Evolutionary conservation across 2,888 invertebrate genomes (phyloP).

Genomic region (Liopterus haemorrhoidalis): DNA sequence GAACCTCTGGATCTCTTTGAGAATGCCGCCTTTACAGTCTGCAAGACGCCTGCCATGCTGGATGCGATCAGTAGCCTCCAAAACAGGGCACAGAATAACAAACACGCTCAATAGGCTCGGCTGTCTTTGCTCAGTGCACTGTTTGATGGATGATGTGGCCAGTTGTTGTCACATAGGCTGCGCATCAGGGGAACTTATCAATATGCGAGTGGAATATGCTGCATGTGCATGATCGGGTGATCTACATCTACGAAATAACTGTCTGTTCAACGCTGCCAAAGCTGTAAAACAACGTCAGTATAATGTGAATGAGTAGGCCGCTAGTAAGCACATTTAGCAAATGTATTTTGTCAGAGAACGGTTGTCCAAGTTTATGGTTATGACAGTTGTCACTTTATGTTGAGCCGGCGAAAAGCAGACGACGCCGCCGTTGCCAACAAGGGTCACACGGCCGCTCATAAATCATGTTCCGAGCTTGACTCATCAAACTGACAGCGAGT

Average conservation of each 20-base stretch:
- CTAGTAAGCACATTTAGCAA: conserved; percentile 26
- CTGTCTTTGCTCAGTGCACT: conserved; percentile 26
- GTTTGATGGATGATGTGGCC: conserved; percentile 31
- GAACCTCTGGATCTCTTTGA: conserved; percentile 45
- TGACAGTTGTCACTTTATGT: conserved; percentile 27
- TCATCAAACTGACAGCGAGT: conserved; percentile 17
- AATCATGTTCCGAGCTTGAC: conserved; percentile 19
- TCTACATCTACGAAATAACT: no score
- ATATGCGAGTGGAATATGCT: no score
- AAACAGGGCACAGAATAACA: conserved; percentile 41
- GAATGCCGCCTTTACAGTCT: conserved; percentile 39
- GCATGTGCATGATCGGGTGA: no score
- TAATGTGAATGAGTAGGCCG: conserved; percentile 13
- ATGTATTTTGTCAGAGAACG: conserved; percentile 27
- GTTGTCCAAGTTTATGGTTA: conserved; percentile 24
- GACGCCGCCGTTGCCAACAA: conserved; percentile 1
- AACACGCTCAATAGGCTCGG: conserved; percentile 31
- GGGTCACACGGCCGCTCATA: conserved; percentile 18
- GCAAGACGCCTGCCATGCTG: conserved; percentile 32
- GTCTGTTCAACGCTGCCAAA: no score
- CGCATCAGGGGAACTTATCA: conserved; percentile 2
- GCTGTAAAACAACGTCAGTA: no score
- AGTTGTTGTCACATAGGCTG: conserved; percentile 9
- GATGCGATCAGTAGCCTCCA: conserved; percentile 44
- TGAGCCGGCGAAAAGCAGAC: conserved; percentile 12